Conservation (phyloP, 2,113 vertebrate genomes). For the Hyperopisus bebe region DNA sequence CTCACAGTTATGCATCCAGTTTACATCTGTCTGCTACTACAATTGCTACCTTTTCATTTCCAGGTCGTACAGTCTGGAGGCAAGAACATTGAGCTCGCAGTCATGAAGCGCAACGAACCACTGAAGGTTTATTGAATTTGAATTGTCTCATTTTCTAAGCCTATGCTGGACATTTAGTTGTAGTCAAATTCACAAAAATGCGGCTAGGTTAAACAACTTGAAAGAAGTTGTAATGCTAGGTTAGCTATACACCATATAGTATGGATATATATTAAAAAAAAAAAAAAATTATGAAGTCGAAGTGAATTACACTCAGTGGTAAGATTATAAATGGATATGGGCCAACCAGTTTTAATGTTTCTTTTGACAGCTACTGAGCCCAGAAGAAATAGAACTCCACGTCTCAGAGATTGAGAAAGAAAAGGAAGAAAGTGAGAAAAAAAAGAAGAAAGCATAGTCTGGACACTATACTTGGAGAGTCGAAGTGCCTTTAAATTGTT, state of each 20-base stretch:
- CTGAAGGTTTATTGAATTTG: conserved; percentile 62
- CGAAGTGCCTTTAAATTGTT: neutral
- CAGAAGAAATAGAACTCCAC: conserved; percentile 74
- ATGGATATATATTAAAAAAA: neutral
- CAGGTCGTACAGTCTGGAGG: conserved; percentile 75
- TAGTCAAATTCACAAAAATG: neutral
- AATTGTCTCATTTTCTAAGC: neutral
- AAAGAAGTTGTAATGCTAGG: neutral
- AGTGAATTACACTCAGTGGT: neutral
- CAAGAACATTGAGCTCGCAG: conserved; percentile 73
- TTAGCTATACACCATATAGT: neutral
- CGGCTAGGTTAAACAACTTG: neutral
- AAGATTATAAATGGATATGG: neutral
- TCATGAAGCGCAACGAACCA: conserved; percentile 69
- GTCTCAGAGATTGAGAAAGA: conserved; percentile 78
- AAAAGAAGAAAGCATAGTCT: conserved; percentile 62
- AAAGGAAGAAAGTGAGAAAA: conserved; percentile 79
- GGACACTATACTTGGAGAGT: too few species aligned
- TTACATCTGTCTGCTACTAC: neutral
- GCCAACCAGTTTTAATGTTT: neutral
- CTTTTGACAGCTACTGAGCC: conserved; percentile 63
- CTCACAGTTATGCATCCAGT: neutral
- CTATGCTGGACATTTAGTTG: neutral
- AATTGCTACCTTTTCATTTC: neutral
- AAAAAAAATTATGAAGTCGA: neutral